phyloP scores from a whole-genome alignment of 1,140 invertebrate genomes.

The Chionoecetes opilio region DNA sequence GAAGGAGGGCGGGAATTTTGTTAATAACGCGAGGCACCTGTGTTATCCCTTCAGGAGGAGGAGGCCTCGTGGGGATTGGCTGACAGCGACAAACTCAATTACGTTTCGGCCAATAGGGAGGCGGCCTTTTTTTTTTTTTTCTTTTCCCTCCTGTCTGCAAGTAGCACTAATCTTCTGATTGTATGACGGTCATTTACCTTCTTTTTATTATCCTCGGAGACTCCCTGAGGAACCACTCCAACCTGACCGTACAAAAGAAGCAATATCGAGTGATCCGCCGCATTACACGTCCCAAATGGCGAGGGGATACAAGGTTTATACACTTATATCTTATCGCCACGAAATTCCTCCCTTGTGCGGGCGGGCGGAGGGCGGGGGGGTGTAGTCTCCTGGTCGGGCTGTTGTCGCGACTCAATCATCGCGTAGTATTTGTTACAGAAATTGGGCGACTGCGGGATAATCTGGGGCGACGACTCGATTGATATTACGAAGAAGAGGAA shows the following conservation, averaged over 20 bases:
- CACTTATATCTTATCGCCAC: conserved; percentile 53
- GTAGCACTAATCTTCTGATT: conserved; percentile 78
- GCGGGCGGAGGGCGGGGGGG: not conserved
- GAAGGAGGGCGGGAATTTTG: conserved; percentile 56
- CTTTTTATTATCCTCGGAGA: conserved; percentile 71
- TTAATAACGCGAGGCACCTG: conserved; percentile 66
- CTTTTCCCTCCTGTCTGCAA: too few relatives aligned
- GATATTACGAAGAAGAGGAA: conserved; percentile 51
- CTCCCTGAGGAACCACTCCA: conserved; percentile 54
- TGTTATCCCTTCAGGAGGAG: not conserved
- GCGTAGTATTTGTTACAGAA: conserved; percentile 45
- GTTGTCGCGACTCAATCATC: conserved; percentile 50
- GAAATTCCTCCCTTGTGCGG: conserved; percentile 22
- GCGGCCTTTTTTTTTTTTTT: conserved; percentile 64
- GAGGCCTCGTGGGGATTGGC: conserved; percentile 63
- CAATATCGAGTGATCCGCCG: conserved; percentile 71
- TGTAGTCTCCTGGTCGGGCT: conserved; percentile 35
- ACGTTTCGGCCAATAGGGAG: conserved; percentile 69
- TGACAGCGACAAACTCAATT: conserved; percentile 76
- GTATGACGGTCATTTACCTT: conserved; percentile 77
- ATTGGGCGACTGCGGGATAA: conserved; percentile 50
- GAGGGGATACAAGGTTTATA: conserved; percentile 46
- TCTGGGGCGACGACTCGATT: conserved; percentile 38
- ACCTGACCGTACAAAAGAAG: conserved; percentile 65
- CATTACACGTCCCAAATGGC: conserved; percentile 49